Percentiles rank a stretch among this genome's conserved stretches.
These are phyloP conservation scores for Drosophila cyrtoloma DNA, from an alignment of 2,888 invertebrate genomes.

Conservation along the genomic window DNA sequence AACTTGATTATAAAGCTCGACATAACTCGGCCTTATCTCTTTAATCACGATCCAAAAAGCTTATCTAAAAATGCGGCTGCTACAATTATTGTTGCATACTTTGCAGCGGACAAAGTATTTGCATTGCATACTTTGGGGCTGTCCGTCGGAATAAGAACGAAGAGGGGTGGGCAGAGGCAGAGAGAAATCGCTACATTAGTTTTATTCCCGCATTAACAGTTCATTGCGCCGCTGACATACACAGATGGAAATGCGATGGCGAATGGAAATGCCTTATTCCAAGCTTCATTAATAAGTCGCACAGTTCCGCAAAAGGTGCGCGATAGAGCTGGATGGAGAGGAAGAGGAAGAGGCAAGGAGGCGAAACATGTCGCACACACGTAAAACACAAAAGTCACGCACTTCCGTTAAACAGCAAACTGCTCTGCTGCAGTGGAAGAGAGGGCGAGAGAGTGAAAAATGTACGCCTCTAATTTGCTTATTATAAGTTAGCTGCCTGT, in stretches of 20 bases:
- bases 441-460: constrained; percentile 9
- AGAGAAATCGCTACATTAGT: constrained; percentile 14
- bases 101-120: constrained; percentile 26
- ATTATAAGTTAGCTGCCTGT: constrained; percentile 44
- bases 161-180: background rate
- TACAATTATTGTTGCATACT: constrained; percentile 33
- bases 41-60: background rate
- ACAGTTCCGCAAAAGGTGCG: constrained; percentile 59
- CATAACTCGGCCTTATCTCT: background rate
- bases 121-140: constrained; percentile 43
- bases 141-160: background rate
- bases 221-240: constrained; percentile 53
- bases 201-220: constrained; percentile 49
- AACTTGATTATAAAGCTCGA: background rate
- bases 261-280: constrained; percentile 43
- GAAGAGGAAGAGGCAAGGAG: background rate
- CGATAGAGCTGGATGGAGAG: background rate
- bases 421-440: constrained; percentile 11
- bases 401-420: constrained; percentile 60
- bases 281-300: constrained; percentile 65
- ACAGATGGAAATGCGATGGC: constrained; percentile 39
- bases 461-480: constrained; percentile 55
- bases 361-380: constrained; percentile 59
- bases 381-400: constrained; percentile 73
- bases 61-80: constrained; percentile 3